A percentile compares a stretch with the other conserved stretches of the same genome.
phyloP scores from a whole-genome alignment of 2,797 vertebrate species.

The Intellagama lesueurii region DNA sequence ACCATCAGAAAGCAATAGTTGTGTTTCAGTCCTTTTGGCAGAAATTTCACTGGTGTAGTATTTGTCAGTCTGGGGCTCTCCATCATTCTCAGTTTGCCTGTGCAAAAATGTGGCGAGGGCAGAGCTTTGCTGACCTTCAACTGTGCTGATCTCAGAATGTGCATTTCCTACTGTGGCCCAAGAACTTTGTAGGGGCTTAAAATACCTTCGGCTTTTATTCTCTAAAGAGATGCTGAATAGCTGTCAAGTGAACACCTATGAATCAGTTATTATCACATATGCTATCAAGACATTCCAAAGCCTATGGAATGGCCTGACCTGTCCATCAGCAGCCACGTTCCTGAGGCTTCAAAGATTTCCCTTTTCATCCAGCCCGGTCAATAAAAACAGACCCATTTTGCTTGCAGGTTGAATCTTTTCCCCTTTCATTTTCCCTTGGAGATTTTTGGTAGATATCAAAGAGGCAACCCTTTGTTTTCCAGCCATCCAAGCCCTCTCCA shows the following conservation, averaged over 20 bases:
- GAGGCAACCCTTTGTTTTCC: conserved; percentile 51
- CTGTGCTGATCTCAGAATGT: neutral
- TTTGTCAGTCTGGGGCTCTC: neutral
- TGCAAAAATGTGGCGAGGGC: neutral
- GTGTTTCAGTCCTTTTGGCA: conserved; percentile 29
- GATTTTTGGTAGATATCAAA: conserved; percentile 41
- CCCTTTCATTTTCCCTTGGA: conserved; percentile 8
- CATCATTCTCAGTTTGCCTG: conserved; percentile 23
- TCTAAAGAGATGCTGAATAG: neutral
- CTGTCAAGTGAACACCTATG: conserved; percentile 16
- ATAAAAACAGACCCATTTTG: conserved; percentile 34
- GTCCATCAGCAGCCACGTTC: conserved; percentile 16
- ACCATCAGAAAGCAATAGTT: conserved; percentile 5
- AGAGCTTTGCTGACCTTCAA: neutral
- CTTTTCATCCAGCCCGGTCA: conserved; percentile 52
- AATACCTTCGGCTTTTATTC: conserved; percentile 22
- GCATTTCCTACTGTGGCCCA: neutral
- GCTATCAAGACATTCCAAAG: conserved; percentile 22
- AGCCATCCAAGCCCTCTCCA: conserved; percentile 28
- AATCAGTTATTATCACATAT: conserved; percentile 2
- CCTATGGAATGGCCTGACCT: conserved; percentile 4
- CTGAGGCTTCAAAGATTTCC: conserved; percentile 36
- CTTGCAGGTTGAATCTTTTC: conserved; percentile 49
- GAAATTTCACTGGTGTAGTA: neutral
- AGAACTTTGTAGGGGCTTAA: conserved; percentile 36